phyloP scores from a whole-genome alignment of 2,888 invertebrate species.

The Norana najaformis region DNA sequence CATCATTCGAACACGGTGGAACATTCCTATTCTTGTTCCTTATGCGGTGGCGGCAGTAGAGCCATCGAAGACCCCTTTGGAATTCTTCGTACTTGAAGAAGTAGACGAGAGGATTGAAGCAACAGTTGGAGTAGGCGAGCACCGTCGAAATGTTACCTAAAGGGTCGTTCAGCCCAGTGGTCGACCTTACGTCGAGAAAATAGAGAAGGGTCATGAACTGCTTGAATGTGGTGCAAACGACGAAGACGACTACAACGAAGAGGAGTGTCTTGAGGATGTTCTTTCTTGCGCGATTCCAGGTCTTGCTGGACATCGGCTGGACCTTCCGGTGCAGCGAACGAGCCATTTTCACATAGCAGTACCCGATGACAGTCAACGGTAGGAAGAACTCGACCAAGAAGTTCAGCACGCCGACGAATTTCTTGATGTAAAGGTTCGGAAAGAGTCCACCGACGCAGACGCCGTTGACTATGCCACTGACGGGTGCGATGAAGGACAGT shows the following conservation, averaged over 20 bases:
- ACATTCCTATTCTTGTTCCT: not conserved
- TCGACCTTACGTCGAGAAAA: not conserved
- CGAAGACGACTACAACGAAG: not conserved
- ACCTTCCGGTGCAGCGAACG: not conserved
- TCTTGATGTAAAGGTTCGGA: not conserved
- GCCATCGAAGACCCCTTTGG: not conserved
- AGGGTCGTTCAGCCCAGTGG: not conserved
- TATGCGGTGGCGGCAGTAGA: not conserved
- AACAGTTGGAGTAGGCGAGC: conserved; percentile 16
- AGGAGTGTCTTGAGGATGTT: not conserved
- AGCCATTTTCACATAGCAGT: not conserved
- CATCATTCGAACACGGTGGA: not conserved
- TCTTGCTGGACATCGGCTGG: not conserved
- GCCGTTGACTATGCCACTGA: not conserved
- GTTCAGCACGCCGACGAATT: not conserved
- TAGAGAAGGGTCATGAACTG: conserved; percentile 3
- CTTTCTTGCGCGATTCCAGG: not conserved
- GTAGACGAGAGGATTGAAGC: conserved; percentile 20
- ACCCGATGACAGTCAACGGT: not conserved
- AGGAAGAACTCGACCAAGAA: not conserved
- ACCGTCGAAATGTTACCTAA: not conserved
- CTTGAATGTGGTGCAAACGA: not conserved
- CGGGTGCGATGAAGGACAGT: not conserved
- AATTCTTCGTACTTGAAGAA: conserved; percentile 21
- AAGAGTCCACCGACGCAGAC: not conserved